Base-by-base conservation (phyloP, 1,140 invertebrate species). In the Colletes gigas region DNA sequence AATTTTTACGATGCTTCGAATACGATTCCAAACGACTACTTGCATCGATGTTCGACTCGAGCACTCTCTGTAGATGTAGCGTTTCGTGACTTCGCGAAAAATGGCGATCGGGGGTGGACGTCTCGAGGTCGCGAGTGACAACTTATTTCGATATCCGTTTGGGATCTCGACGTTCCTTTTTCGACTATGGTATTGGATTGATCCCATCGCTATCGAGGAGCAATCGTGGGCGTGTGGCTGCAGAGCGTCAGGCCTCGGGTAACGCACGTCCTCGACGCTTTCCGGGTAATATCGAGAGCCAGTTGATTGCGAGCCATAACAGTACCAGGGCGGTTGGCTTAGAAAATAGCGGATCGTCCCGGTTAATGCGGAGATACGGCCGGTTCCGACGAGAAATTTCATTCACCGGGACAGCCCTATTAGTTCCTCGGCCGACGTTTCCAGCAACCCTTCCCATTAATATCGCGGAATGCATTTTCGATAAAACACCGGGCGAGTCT, bases 261-360 rank as follows among this genome's bases (percentile, higher is more conserved):
- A 86, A 86, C 82, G 83, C 83, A 68, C 83, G 82, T 79, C 86
- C 80, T 89, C 83, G 78, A 86, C 81, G 89, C 89, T 89, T 90
- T 90, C 89, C 88, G 83, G 88, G 82, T 90, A 90, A 89, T 89
- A 89, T 89, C 60, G 75, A 84, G 79, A 83, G 88, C 83, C 74
- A 81, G 82, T 87, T 84, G 84, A 89, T 89, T 82, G 83, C 83
- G 74, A 86, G 79, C 75, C 74, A 57, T 65, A 81, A 81, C 78
- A 81, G 78, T 74, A 85, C 78, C 59, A 30, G 30, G 82, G 82
- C 78, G 74, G 81, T 77, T 68, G 21, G 47, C 59, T 59, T 66
- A 79, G 86, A 87, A 89, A 86, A 89, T 88, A 90, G 82, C 88
- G 86, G 83, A 85, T 86, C 89, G 87, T 69, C 65, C 50, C 15